These are phyloP conservation scores for Capromys pilorides DNA, from an alignment of 2,797 vertebrate species.

Conservation along the genomic window DNA sequence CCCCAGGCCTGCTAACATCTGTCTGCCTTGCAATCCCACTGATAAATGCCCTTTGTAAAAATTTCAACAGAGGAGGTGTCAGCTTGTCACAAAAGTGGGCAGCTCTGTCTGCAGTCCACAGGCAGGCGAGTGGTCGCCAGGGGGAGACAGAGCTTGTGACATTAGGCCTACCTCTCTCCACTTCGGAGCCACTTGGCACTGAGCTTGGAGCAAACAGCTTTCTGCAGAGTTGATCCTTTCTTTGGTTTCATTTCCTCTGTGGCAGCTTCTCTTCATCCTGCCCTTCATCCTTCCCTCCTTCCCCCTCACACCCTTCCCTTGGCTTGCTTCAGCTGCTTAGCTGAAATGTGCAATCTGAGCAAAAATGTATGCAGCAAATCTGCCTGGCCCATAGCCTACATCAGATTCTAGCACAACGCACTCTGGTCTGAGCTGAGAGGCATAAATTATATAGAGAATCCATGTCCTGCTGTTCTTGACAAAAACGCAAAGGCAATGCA, in stretches of 20 bases:
- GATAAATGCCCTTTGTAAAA: not conserved
- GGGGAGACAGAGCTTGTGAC: slow-evolving; percentile 84
- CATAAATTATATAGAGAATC: not conserved
- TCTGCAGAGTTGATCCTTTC: not conserved
- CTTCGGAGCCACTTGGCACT: too few relatives aligned
- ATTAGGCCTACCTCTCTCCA: not conserved
- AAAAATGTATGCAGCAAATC: not conserved
- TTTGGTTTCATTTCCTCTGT: not conserved
- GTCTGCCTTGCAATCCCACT: not conserved
- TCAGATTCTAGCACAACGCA: not conserved
- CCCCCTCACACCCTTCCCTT: fast-evolving
- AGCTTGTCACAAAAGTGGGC: not conserved
- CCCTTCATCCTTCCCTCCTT: not conserved
- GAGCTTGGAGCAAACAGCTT: not conserved
- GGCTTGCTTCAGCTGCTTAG: not conserved
- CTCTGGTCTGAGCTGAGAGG: not conserved
- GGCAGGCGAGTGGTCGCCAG: slow-evolving; percentile 75
- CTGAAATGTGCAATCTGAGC: not conserved
- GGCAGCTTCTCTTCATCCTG: not conserved
- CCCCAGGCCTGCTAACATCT: not conserved
- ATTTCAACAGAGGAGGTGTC: not conserved
- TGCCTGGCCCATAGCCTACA: not conserved
- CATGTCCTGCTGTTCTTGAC: not conserved
- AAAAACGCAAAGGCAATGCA: not conserved
- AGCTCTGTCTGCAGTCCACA: fast-evolving